Conservation (phyloP, 2,888 invertebrate species). For the Lithophane socia region DNA sequence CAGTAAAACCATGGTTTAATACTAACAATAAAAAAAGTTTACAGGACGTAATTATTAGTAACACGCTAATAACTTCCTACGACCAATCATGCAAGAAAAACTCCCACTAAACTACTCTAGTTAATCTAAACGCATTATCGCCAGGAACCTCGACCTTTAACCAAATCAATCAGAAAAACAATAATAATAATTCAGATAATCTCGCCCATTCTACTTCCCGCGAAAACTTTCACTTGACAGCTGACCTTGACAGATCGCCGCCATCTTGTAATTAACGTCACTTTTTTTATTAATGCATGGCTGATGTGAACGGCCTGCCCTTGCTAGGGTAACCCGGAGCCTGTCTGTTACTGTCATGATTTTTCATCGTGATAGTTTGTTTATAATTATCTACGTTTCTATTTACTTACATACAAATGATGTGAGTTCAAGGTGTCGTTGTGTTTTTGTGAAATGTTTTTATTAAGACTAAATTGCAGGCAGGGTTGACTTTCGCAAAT, state of each 20-base stretch:
- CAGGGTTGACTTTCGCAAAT: not conserved
- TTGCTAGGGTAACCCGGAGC: conserved; percentile 52
- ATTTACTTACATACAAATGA: not conserved
- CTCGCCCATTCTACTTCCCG: conserved; percentile 61
- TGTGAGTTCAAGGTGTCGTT: conserved; percentile 17
- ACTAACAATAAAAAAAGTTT: not conserved
- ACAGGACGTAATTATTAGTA: not conserved
- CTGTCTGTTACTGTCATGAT: conserved; percentile 49
- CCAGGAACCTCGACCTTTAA: conserved; percentile 75
- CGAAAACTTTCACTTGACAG: conserved; percentile 73
- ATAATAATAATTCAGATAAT: conserved; percentile 64
- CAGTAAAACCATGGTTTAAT: too few relatives aligned
- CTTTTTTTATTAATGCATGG: conserved; percentile 50
- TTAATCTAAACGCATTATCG: conserved; percentile 59
- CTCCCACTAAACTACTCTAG: conserved; percentile 31
- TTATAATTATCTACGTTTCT: conserved; percentile 21
- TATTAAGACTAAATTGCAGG: not conserved
- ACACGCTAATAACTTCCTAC: conserved; percentile 30
- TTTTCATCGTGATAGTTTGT: conserved; percentile 52
- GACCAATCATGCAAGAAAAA: not conserved
- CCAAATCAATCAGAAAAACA: conserved; percentile 69
- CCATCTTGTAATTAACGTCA: conserved; percentile 65
- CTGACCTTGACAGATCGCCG: conserved; percentile 71
- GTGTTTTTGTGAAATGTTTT: not conserved
- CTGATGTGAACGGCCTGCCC: conserved; percentile 53